Evolutionary conservation across 2,797 vertebrate genomes (phyloP).

Genomic region (Oreochromis mossambicus): DNA sequence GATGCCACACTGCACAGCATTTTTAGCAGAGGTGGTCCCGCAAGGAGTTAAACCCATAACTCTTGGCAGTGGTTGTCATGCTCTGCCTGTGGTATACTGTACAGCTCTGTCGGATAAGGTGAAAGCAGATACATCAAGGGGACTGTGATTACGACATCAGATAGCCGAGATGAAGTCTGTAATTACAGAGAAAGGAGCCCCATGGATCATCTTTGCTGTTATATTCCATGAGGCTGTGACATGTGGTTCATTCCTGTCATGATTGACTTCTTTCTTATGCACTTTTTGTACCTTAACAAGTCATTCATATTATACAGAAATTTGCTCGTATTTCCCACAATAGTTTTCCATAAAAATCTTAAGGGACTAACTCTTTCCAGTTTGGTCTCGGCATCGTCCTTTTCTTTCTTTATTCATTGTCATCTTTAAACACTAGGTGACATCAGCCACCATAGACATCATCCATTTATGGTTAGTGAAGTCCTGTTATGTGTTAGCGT

Average conservation of each 20-base stretch:
- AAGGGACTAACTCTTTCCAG: background rate
- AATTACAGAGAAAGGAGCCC: background rate
- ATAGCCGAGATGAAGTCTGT: background rate
- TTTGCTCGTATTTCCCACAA: background rate
- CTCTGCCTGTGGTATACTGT: background rate
- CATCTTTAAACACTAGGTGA: background rate
- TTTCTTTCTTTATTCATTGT: background rate
- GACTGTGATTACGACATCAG: background rate
- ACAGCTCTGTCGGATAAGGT: background rate
- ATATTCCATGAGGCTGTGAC: background rate
- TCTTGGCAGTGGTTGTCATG: conserved; percentile 1
- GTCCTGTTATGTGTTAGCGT: background rate
- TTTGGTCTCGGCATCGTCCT: background rate
- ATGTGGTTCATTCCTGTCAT: background rate
- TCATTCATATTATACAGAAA: background rate
- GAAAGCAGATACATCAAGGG: background rate
- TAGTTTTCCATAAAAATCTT: background rate
- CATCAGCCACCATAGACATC: background rate
- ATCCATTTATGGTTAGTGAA: background rate
- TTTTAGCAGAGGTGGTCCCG: conserved; percentile 28
- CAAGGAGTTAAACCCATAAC: conserved; percentile 18
- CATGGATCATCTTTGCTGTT: background rate
- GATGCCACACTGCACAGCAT: background rate
- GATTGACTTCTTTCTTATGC: background rate
- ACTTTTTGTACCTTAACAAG: background rate